Conservation (phyloP, 2,888 invertebrate species). For the Tachina fera region DNA sequence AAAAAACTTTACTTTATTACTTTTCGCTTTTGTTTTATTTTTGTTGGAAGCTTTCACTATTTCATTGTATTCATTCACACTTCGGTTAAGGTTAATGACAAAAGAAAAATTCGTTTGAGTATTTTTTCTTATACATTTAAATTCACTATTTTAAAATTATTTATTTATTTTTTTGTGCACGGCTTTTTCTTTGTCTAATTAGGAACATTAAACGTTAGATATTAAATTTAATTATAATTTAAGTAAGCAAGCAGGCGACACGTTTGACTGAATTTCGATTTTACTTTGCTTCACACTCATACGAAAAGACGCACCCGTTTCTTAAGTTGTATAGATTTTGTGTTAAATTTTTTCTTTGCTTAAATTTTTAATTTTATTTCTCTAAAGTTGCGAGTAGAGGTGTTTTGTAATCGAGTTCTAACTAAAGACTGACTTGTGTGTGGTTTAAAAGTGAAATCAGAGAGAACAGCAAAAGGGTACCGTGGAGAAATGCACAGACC, state of each 20-base stretch:
- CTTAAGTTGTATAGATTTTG: constrained; percentile 59
- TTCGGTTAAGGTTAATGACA: constrained; percentile 52
- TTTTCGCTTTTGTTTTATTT: constrained; percentile 47
- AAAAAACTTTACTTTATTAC: constrained; percentile 7
- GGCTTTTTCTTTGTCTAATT: constrained; percentile 60
- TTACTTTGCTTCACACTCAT: constrained; percentile 42
- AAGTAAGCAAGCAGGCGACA: constrained; percentile 54
- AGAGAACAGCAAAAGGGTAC: constrained; percentile 20
- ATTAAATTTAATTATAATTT: constrained; percentile 62
- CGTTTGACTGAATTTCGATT: constrained; percentile 43
- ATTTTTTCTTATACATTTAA: constrained; percentile 41
- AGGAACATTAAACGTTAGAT: constrained; percentile 71
- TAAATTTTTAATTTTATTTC: constrained; percentile 52
- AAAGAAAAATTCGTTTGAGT: constrained; percentile 39
- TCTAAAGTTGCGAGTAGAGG: constrained; percentile 57
- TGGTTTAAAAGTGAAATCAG: constrained; percentile 61
- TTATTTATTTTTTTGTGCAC: constrained; percentile 24
- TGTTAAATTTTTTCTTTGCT: constrained; percentile 59
- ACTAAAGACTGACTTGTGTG: constrained; percentile 77
- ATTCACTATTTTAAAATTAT: constrained; percentile 19
- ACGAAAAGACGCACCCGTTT: constrained; percentile 73
- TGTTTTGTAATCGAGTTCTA: constrained; percentile 73
- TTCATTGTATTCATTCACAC: constrained; percentile 55
- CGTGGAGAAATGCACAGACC: not conserved
- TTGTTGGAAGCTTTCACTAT: constrained; percentile 52